These are phyloP conservation scores for Anseranas semipalmata DNA, from an alignment of 2,113 vertebrate species.

Conservation along the genomic window DNA sequence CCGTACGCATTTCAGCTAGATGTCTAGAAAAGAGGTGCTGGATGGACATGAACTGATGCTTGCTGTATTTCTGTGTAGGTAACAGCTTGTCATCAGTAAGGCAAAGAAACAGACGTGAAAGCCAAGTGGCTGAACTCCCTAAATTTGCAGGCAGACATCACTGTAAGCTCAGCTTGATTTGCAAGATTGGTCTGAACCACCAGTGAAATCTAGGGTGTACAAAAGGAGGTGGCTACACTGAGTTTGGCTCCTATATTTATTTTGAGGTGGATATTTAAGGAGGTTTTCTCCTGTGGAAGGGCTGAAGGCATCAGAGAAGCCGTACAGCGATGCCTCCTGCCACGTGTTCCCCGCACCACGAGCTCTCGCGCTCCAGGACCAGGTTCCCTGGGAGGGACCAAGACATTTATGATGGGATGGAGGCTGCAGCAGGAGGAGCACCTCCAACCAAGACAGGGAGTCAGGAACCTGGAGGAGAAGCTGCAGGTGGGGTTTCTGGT, in stretches of 20 bases:
- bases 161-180: not conserved
- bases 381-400: not conserved
- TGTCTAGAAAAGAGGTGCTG: not conserved
- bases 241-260: not conserved
- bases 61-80: not conserved
- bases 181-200: not conserved
- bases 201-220: not conserved
- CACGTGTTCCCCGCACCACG: accelerated
- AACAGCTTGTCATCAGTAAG: not conserved
- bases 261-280: not conserved
- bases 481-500: not conserved
- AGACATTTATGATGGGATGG: accelerated
- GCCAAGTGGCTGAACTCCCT: not conserved
- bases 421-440: not conserved
- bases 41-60: not conserved
- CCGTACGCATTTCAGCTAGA: accelerated
- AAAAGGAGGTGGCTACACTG: not conserved
- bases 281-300: not conserved
- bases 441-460: not conserved
- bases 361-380: not conserved
- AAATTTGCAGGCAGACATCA: not conserved
- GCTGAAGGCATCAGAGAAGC: not conserved
- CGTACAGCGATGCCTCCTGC: accelerated
- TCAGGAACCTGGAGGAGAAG: not conserved
- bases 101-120: not conserved